A percentile compares a stretch with the other conserved stretches of the same genome.
Conservation (phyloP, 1,140 invertebrate genomes). For the Plodia interpunctella region DNA sequence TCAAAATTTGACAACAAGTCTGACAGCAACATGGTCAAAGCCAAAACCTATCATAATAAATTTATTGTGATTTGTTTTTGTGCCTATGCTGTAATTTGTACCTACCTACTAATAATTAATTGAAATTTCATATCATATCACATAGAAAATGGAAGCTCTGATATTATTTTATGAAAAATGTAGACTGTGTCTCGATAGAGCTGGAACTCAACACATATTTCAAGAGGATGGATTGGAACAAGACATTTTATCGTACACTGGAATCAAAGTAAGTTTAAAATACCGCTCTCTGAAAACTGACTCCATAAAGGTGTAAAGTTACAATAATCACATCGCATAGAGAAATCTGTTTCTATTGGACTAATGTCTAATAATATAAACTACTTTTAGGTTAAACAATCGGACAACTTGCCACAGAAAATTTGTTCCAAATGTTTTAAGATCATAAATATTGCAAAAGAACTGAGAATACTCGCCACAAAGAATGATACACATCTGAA, state of each 20-base stretch:
- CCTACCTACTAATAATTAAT: too few species aligned
- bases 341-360: too few species aligned
- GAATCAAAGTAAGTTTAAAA: constrained; percentile 40
- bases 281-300: background rate
- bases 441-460: constrained; percentile 30
- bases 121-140: too few species aligned
- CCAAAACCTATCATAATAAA: too few species aligned
- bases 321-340: too few species aligned
- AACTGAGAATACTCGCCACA: constrained; percentile 28
- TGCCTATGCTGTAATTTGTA: too few species aligned
- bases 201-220: constrained; percentile 37
- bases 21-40: too few species aligned
- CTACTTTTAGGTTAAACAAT: constrained; percentile 38
- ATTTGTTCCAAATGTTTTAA: constrained; percentile 45
- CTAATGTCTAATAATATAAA: background rate
- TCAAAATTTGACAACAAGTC: too few species aligned
- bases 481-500: constrained; percentile 42
- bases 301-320: too few species aligned
- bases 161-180: constrained; percentile 41
- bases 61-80: too few species aligned
- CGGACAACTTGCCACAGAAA: constrained; percentile 42
- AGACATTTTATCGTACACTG: constrained; percentile 37
- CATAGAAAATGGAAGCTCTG: background rate
- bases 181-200: constrained; percentile 46
- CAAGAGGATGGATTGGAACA: constrained; percentile 27